Percentiles rank a stretch among this genome's conserved stretches.
These are phyloP conservation scores for Threskiornis aethiopicus DNA, from an alignment of 2,797 vertebrate genomes.

Conservation along the genomic window DNA sequence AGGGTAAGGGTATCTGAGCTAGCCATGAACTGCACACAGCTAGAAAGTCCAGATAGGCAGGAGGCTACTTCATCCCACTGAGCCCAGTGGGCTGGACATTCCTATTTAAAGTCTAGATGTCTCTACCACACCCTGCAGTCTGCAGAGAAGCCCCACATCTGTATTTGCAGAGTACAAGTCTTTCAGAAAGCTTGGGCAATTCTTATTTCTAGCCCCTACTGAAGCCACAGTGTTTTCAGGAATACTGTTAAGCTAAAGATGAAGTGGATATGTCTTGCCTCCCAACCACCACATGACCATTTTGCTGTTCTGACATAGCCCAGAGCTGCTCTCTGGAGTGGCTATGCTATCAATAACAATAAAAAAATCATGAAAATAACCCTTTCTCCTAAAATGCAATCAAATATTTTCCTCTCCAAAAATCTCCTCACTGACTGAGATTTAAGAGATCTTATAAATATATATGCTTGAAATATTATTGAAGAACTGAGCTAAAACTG, in stretches of 20 bases:
- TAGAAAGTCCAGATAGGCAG: neutral
- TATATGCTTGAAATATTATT: constrained; percentile 17
- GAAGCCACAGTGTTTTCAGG: neutral
- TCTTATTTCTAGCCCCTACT: neutral
- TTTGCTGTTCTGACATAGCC: constrained; percentile 16
- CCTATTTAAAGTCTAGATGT: neutral
- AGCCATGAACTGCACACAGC: neutral
- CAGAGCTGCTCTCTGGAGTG: constrained; percentile 8
- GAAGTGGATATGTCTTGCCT: neutral
- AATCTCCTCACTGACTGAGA: neutral
- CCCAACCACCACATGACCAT: neutral
- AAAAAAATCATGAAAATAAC: constrained; percentile 11
- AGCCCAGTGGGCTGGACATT: neutral
- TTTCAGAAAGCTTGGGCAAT: neutral
- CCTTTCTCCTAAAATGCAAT: constrained; percentile 34
- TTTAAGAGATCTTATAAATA: constrained; percentile 31
- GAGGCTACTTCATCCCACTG: neutral
- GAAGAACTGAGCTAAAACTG: constrained; percentile 22
- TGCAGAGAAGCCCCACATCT: neutral
- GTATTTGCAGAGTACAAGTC: neutral
- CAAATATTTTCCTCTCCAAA: constrained; percentile 10
- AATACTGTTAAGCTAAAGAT: neutral
- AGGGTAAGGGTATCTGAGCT: neutral
- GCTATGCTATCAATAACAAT: constrained; percentile 7
- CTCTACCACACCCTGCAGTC: neutral